Base-by-base conservation (phyloP, 2,797 vertebrate species). In the Cichlasoma orientale region DNA sequence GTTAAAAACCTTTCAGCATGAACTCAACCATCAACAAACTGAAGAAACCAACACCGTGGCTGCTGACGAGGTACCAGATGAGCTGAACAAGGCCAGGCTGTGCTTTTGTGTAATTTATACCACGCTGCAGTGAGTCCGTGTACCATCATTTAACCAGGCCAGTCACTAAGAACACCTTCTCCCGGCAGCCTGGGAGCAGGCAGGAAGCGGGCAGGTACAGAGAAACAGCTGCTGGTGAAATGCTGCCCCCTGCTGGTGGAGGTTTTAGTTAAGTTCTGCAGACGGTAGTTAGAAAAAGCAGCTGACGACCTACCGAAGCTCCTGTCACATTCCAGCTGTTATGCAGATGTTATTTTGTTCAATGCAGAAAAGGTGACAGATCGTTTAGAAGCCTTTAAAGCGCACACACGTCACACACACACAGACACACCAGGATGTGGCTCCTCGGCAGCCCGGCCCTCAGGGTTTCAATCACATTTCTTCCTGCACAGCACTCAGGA, bases 401-500 rank as follows among this genome's bases (percentile, higher is more conserved):
- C 31, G 9, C 33, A 3, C 8, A 3, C 33, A 10, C 33, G 9
- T 10, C 31, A 0, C 59, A 0, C 61, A 27, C 0, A 5, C 1
- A 50, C 6, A 47, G 2, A 13, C 38, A 4, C 6, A 50, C 5
- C 14, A 0, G 14, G 38, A 16, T 25, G 38, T 14, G 14, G 1
- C 56, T 57, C 29, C 56, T 33, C 29, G 0, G 47, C 59, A 38
- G 54, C 41, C 36, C 54, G 61, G 75, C 58, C 8, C 53, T 82
- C 71, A 78, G 41, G 50, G 5, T 7, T 19, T n/a, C 10, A 12
- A 54, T 23, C 14, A 74, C 54, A 50, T 75, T 38, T 41, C 58
- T 74, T 72, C 27, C 27, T 53, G 63, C 12, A 41, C 53, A 69
- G 53, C 63, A 16, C 73, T 61, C 47, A 75, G 54, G 36, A 33